Conservation (phyloP, 2,797 vertebrate species). For the Schizopygopsis malacanthus region DNA sequence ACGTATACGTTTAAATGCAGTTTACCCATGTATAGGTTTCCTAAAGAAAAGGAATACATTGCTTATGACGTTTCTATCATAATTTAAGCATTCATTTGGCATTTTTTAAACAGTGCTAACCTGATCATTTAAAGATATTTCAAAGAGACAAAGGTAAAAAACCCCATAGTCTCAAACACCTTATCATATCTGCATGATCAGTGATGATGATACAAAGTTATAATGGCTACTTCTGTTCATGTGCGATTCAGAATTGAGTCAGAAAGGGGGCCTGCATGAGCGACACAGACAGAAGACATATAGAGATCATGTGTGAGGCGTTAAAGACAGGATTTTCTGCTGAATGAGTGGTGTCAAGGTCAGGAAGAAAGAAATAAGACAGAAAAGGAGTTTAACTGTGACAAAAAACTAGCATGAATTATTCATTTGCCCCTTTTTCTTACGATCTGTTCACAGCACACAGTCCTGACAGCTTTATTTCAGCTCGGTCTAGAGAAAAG, state of each 20-base stretch:
- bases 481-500: constrained; percentile 51
- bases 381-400: constrained; percentile 51
- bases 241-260: not conserved
- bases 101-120: not conserved
- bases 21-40: not conserved
- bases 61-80: not conserved
- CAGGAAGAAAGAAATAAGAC: constrained; percentile 49
- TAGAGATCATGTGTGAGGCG: constrained; percentile 40
- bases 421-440: constrained; percentile 57
- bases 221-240: constrained; percentile 3
- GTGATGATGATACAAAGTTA: not conserved
- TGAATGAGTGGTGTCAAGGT: constrained; percentile 57
- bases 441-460: constrained; percentile 47
- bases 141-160: not conserved
- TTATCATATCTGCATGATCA: not conserved
- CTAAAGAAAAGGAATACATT: not conserved
- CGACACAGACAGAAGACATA: constrained; percentile 13
- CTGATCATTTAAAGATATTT: not conserved
- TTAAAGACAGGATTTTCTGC: constrained; percentile 47
- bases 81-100: not conserved
- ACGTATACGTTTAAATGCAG: not conserved
- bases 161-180: not conserved
- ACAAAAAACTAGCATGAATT: constrained; percentile 63
- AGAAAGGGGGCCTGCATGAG: not conserved
- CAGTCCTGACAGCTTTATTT: constrained; percentile 63